These are phyloP conservation scores for Jaculus jaculus DNA, from an alignment of 2,113 vertebrate genomes.

Conservation along the genomic window DNA sequence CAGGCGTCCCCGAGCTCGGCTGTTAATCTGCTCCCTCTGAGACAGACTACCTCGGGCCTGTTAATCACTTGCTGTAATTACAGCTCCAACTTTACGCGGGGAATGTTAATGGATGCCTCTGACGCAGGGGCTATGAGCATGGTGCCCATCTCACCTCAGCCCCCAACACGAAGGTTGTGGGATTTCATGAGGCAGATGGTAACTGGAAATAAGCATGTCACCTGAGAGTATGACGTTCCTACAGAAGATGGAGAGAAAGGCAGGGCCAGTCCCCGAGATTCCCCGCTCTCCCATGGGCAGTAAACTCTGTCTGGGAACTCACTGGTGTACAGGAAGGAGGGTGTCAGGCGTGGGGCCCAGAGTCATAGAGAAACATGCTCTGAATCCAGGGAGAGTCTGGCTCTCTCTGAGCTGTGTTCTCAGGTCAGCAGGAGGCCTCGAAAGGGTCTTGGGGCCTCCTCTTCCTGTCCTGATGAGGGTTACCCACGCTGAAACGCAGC, in stretches of 20 bases:
- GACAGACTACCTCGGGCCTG: constrained; percentile 85
- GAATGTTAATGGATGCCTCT: constrained; percentile 86
- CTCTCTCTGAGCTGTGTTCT: neutral
- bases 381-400: neutral
- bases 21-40: constrained; percentile 88
- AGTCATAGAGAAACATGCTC: neutral
- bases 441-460: neutral
- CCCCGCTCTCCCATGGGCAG: neutral
- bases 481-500: neutral
- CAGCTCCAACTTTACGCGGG: constrained; percentile 79
- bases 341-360: accelerated
- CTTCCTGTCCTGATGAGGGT: neutral
- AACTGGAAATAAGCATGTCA: neutral
- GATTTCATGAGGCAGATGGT: neutral
- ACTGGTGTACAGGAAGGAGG: neutral
- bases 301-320: accelerated
- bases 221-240: neutral
- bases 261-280: accelerated
- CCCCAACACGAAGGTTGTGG: constrained; percentile 21
- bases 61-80: constrained; percentile 93
- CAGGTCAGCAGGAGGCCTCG: neutral
- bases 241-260: neutral
- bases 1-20: constrained; percentile 81
- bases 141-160: neutral
- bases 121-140: neutral